A percentile compares a stretch with the other conserved stretches of the same genome.
Conservation (phyloP, 1,140 invertebrate species). For the Drosophila pruinosa region DNA sequence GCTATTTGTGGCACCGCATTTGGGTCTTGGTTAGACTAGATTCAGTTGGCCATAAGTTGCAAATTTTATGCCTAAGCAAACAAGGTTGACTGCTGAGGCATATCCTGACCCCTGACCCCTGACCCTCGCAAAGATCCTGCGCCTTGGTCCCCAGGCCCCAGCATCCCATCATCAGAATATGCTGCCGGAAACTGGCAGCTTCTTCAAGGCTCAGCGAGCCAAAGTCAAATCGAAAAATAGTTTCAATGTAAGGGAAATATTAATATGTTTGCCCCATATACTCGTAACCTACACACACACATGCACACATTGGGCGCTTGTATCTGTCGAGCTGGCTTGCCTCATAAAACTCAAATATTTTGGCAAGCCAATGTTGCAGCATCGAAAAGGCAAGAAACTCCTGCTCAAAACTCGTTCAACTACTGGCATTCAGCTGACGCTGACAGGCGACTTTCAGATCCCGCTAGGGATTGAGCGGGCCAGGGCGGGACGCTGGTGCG, state of each 20-base stretch:
- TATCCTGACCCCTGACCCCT: constrained; percentile 19
- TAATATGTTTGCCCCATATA: constrained; percentile 45
- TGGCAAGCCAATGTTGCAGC: constrained; percentile 16
- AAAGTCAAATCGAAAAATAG: constrained; percentile 68
- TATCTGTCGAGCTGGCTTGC: constrained; percentile 4
- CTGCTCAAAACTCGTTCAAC: constrained; percentile 9
- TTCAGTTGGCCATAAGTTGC: constrained; percentile 25
- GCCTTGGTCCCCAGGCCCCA: neutral
- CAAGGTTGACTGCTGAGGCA: constrained; percentile 23
- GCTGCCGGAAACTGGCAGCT: constrained; percentile 43
- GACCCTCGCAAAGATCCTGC: too few relatives aligned
- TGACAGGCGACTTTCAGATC: constrained; percentile 26
- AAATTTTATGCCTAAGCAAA: constrained; percentile 54
- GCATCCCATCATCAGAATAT: neutral
- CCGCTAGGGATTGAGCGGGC: neutral
- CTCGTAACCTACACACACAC: neutral
- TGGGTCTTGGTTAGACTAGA: constrained; percentile 40
- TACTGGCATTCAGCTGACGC: constrained; percentile 22
- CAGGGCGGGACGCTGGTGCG: neutral
- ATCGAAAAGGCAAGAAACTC: constrained; percentile 11
- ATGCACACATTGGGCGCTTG: neutral
- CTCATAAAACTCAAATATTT: constrained; percentile 46
- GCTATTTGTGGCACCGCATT: constrained; percentile 13
- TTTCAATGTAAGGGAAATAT: constrained; percentile 68
- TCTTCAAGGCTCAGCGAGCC: constrained; percentile 31